Percentiles rank a stretch among this genome's conserved stretches.
Conservation (phyloP, 2,797 vertebrate genomes). For the Natrix natrix region DNA sequence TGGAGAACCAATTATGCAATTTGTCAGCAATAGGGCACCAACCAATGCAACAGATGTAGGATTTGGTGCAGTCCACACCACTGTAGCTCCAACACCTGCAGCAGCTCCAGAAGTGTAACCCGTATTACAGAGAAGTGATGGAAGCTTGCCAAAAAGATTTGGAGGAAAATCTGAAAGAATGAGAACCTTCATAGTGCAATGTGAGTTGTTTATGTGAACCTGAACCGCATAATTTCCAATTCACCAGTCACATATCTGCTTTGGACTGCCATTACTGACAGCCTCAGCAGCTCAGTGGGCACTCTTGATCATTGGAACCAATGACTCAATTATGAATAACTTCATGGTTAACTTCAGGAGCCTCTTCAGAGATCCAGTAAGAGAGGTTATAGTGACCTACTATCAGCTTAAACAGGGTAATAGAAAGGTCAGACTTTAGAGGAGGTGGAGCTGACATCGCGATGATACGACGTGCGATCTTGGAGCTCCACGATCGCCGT, state of each 20-base stretch:
- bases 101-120: neutral
- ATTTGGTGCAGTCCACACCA: neutral
- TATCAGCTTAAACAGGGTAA: neutral
- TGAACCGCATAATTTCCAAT: neutral
- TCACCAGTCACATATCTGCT: neutral
- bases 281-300: neutral
- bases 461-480: too few relatives aligned
- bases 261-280: neutral
- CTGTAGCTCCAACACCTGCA: neutral
- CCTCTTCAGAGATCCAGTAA: neutral
- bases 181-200: neutral
- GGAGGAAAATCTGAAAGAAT: neutral
- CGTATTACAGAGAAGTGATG: neutral
- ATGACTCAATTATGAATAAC: neutral
- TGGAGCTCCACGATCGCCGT: too few relatives aligned
- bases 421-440: neutral
- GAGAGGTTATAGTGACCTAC: neutral
- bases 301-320: neutral
- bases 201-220: neutral
- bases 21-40: neutral
- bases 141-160: neutral
- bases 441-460: too few relatives aligned
- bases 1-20: neutral
- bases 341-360: neutral
- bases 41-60: neutral